A percentile compares a stretch with the other conserved stretches of the same genome.
These are phyloP conservation scores for Elysia crispata DNA, from an alignment of 2,888 invertebrate species.

Conservation along the genomic window DNA sequence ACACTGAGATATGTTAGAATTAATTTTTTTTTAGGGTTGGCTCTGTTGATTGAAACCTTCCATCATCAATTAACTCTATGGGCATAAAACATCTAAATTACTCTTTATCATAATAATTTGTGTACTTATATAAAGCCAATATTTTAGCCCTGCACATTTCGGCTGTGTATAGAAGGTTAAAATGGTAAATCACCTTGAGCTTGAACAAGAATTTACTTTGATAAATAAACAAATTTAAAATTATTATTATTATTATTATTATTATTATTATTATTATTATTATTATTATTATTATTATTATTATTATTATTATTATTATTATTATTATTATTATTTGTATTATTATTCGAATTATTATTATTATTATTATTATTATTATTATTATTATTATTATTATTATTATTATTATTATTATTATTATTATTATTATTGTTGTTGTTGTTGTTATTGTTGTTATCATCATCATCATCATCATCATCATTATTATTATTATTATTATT, in stretches of 20 bases:
- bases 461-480: not conserved
- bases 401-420: not conserved
- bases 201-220: too few species aligned
- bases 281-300: conserved; percentile 15
- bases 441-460: not conserved
- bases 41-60: too few species aligned
- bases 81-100: too few species aligned
- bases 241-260: conserved; percentile 2
- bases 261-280: not conserved
- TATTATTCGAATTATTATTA: conserved; percentile 21
- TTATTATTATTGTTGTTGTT: not conserved
- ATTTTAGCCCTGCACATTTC: too few species aligned
- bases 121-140: too few species aligned
- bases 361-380: conserved; percentile 29
- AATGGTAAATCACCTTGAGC: too few species aligned
- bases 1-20: too few species aligned
- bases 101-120: too few species aligned
- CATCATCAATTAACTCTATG: too few species aligned
- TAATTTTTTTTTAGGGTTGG: too few species aligned
- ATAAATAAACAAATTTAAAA: not conserved
- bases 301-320: conserved; percentile 29
- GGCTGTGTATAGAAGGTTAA: too few species aligned
- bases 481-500: too few species aligned
- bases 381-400: not conserved
- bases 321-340: conserved; percentile 26